Evolutionary conservation across 2,113 vertebrate genomes (phyloP), one percentile per base, ranked within the genome.

Genomic region (Mesocricetus auratus): DNA sequence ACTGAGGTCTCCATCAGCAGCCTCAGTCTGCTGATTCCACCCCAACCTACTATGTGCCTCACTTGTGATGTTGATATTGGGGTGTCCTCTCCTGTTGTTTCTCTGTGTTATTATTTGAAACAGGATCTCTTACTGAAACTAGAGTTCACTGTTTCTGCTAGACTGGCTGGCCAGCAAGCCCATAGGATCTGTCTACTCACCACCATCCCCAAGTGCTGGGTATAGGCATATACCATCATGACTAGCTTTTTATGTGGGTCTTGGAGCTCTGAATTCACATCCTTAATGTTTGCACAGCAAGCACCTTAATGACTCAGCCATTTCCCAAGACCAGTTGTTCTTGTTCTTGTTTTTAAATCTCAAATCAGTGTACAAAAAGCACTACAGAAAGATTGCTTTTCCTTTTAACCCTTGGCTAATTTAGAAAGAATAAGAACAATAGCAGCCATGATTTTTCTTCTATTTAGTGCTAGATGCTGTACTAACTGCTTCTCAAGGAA

Each of bases 371-470:
- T 74, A 87, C 86, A 45, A 56, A 56, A 56, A 56, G 53, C 73
- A 88, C 83, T 87, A 5, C 7, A 86, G 13, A 36, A 58, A 94
- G 68, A 58, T 60, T 73, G 26, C 66, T 94, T 93, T 94, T 86
- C 73, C 45, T 64, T 94, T 92, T 94, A 78, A 60, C 19, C 24
- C 47, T 95, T 74, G 79, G 36, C 78, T 66, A 77, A 74, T 73
- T 92, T 85, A 73, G 29, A 64, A 81, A 85, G 77, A 94, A 36
- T 74, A 82, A 66, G 36, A 94, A 36, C 11, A 47, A 13, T 69
- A 90, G 73, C 77, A 83, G 77, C 39, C 78, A 36, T 5, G 58
- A 11, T 53, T 58, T 92, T 36, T 50, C 42, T 68, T 94, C 64
- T 79, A 39, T 50, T 93, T 91, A 82, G 66, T 95, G 73, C 92